Percentiles rank a stretch among this genome's conserved stretches.
Evolutionary conservation across 1,140 invertebrate species (phyloP).

Genomic region (Brachionus rubens): DNA sequence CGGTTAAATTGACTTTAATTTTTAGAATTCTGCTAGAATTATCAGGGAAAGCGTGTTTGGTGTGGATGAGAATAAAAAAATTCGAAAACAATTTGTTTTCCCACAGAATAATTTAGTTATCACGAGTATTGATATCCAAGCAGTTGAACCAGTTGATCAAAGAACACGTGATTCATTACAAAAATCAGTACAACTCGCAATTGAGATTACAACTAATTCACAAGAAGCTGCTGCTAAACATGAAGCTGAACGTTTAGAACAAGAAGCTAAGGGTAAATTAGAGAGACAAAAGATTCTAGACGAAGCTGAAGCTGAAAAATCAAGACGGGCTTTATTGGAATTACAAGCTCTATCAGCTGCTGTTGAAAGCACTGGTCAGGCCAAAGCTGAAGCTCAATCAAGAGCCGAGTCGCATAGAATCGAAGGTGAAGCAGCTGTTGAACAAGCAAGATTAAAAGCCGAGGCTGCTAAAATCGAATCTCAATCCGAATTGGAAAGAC

Average conservation of each 20-base stretch:
- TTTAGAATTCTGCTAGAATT: constrained; percentile 52
- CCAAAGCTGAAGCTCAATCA: constrained; percentile 63
- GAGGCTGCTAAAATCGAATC: constrained; percentile 63
- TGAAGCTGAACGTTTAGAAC: constrained; percentile 64
- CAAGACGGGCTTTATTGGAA: constrained; percentile 60
- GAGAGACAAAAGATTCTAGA: constrained; percentile 63
- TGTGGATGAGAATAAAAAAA: constrained; percentile 47
- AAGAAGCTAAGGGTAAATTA: constrained; percentile 62
- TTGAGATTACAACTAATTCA: constrained; percentile 58
- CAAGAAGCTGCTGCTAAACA: constrained; percentile 56
- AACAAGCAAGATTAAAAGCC: constrained; percentile 62
- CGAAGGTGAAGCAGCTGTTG: constrained; percentile 63
- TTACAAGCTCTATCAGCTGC: constrained; percentile 57
- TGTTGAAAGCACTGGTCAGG: constrained; percentile 61
- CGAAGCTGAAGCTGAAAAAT: constrained; percentile 62
- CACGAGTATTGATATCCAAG: constrained; percentile 55
- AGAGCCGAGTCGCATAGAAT: constrained; percentile 62
- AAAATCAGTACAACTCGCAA: constrained; percentile 57
- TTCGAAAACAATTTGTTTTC: constrained; percentile 48
- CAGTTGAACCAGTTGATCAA: constrained; percentile 56
- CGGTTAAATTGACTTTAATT: constrained; percentile 26
- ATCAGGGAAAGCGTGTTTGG: constrained; percentile 56
- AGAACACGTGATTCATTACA: constrained; percentile 57
- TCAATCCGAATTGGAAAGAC: constrained; percentile 60
- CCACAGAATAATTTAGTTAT: constrained; percentile 51